Evolutionary conservation across 2,797 vertebrate genomes (phyloP).

Genomic region (Apogon talboti): DNA sequence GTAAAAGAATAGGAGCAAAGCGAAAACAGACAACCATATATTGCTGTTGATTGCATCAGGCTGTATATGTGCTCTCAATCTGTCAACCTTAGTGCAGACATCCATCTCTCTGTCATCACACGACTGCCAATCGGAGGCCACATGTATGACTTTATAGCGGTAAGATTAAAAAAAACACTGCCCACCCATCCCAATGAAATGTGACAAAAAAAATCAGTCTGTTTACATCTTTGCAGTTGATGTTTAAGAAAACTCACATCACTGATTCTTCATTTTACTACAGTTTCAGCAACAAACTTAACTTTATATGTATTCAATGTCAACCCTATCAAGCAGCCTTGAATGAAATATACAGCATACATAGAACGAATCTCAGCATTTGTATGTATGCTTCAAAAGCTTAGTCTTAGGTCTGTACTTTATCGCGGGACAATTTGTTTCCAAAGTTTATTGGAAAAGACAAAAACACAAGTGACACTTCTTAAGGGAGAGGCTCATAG

Average conservation of each 20-base stretch:
- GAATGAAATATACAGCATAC: too few species aligned
- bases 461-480: background rate
- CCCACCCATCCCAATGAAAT: background rate
- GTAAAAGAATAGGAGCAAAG: constrained; percentile 16
- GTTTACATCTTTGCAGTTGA: background rate
- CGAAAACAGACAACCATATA: constrained; percentile 39
- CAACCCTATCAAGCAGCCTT: too few species aligned
- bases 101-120: constrained; percentile 62
- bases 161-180: too few species aligned
- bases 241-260: background rate
- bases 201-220: background rate
- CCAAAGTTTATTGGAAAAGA: background rate
- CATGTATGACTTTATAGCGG: background rate
- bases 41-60: constrained; percentile 76
- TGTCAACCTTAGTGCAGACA: constrained; percentile 66
- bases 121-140: constrained; percentile 35
- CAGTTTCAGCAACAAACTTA: background rate
- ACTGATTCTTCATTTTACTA: constrained; percentile 11
- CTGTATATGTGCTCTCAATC: constrained; percentile 68
- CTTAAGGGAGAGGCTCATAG: background rate
- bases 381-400: background rate
- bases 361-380: background rate
- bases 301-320: too few species aligned
- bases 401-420: background rate
- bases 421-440: background rate